Conservation (phyloP, 2,888 invertebrate species). For the Drosophila mulleri region DNA sequence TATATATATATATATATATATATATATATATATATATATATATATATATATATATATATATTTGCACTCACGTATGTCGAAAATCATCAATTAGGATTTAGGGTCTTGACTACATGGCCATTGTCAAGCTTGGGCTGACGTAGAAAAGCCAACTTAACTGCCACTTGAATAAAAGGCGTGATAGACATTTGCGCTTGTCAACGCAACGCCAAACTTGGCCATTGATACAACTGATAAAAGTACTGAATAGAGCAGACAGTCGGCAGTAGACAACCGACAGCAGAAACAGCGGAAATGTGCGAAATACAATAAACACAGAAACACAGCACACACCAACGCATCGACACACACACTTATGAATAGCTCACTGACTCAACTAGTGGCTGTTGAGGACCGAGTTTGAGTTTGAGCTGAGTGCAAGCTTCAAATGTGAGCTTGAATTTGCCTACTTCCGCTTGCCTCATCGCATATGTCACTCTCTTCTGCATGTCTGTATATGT, state of each 20-base stretch:
- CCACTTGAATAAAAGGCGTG: constrained; percentile 50
- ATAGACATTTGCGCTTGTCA: constrained; percentile 62
- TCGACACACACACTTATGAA: constrained; percentile 17
- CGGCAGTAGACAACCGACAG: constrained; percentile 24
- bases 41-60: neutral
- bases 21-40: neutral
- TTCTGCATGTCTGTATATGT: constrained; percentile 15
- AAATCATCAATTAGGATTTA: neutral
- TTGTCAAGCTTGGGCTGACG: constrained; percentile 5
- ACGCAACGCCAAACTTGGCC: constrained; percentile 58
- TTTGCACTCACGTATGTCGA: neutral
- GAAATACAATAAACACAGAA: constrained; percentile 56
- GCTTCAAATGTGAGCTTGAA: constrained; percentile 12
- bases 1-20: constrained; percentile 2
- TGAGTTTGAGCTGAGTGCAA: constrained; percentile 9
- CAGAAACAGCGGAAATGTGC: constrained; percentile 65
- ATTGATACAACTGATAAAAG: constrained; percentile 74
- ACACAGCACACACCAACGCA: constrained; percentile 23
- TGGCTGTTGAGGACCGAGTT: constrained; percentile 52
- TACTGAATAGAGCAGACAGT: constrained; percentile 23
- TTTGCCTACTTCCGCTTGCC: constrained; percentile 71
- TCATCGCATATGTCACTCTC: constrained; percentile 20
- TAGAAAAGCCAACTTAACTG: constrained; percentile 32
- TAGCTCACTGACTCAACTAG: constrained; percentile 46
- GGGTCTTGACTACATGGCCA: neutral